Percentiles rank a stretch among this genome's conserved stretches.
These are phyloP conservation scores for Trichonephila inaurata DNA, from an alignment of 1,140 invertebrate genomes.

Conservation along the genomic window DNA sequence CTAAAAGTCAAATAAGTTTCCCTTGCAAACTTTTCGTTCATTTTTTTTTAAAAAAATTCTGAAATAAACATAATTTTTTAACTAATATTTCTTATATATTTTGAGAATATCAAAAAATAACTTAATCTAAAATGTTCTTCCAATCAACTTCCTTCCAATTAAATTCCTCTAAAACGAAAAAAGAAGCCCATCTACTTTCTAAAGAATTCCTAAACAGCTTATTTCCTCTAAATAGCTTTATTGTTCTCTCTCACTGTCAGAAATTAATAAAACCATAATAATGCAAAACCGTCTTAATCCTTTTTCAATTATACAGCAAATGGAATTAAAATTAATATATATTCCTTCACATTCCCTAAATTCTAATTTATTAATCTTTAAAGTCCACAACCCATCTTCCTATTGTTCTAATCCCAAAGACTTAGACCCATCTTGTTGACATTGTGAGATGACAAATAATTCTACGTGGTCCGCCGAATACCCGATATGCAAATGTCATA, in stretches of 20 bases:
- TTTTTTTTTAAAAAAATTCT: too few relatives aligned
- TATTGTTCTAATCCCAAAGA: slow-evolving; percentile 54
- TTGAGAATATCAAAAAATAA: too few relatives aligned
- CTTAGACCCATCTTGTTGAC: slow-evolving; percentile 39
- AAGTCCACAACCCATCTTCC: slow-evolving; percentile 8
- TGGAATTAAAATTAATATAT: slow-evolving; percentile 4
- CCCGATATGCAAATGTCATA: slow-evolving; percentile 59
- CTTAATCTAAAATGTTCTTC: too few relatives aligned
- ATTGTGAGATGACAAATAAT: slow-evolving; percentile 32
- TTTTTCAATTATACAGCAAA: slow-evolving; percentile 28
- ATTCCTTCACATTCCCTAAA: background rate
- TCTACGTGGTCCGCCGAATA: background rate
- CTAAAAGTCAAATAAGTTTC: too few relatives aligned
- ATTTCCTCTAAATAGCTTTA: background rate
- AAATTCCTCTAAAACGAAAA: too few relatives aligned
- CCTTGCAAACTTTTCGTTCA: too few relatives aligned
- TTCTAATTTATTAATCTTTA: slow-evolving; percentile 41
- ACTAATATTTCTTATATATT: too few relatives aligned
- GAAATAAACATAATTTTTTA: too few relatives aligned
- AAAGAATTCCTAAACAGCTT: background rate
- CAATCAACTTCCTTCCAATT: too few relatives aligned
- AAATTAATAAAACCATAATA: background rate
- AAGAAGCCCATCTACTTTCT: background rate
- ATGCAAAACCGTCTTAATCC: background rate
- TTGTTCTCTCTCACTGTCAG: background rate